Evolutionary conservation across 2,113 vertebrate genomes (phyloP).

Genomic region (Micromys minutus): DNA sequence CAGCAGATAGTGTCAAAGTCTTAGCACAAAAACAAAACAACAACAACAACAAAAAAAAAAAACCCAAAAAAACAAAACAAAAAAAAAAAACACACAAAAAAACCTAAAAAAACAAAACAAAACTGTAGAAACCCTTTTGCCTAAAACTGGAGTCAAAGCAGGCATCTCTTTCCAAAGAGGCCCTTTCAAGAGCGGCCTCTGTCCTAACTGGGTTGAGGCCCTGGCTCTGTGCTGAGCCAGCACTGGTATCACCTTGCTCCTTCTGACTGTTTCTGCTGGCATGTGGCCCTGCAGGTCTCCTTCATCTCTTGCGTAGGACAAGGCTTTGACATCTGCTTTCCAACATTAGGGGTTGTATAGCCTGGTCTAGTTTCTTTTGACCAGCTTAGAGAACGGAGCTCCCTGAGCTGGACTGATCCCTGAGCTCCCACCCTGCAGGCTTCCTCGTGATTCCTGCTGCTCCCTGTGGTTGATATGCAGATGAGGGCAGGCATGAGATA

Average conservation of each 20-base stretch:
- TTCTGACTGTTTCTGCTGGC: neutral
- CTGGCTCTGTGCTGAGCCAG: neutral
- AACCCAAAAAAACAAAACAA: too few species aligned
- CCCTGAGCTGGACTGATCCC: neutral
- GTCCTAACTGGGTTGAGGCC: neutral
- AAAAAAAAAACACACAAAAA: too few species aligned
- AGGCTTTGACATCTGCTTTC: neutral
- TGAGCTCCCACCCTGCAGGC: too few species aligned
- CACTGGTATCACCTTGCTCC: too few species aligned
- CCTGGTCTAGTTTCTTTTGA: neutral
- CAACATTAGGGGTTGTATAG: neutral
- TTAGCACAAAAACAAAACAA: too few species aligned
- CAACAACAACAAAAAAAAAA: too few species aligned
- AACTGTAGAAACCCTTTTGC: neutral
- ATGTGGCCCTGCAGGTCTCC: neutral
- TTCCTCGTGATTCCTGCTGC: too few species aligned
- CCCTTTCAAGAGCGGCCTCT: neutral
- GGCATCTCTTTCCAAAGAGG: neutral
- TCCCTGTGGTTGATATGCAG: too few species aligned
- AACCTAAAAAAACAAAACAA: too few species aligned
- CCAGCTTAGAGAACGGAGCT: neutral
- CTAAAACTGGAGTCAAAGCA: neutral
- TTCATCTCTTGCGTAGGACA: too few species aligned
- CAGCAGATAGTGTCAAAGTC: fast-evolving
- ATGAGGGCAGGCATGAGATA: too few species aligned